Percentiles rank a stretch among this genome's conserved stretches.
Evolutionary conservation across 2,888 invertebrate genomes (phyloP).

Genomic region (Ephialtes manifestator): DNA sequence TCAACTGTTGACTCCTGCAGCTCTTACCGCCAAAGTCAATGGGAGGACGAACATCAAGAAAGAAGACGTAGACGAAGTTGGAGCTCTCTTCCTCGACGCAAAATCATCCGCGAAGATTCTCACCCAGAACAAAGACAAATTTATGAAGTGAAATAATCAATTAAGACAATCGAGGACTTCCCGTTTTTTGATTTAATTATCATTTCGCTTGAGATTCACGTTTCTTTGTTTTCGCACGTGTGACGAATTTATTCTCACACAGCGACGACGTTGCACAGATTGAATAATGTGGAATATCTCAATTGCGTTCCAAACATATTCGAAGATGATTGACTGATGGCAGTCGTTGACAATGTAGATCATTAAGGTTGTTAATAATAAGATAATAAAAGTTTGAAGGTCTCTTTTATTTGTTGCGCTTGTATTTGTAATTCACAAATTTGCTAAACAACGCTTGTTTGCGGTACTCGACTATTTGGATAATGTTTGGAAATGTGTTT

Average conservation of each 20-base stretch:
- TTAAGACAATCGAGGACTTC: constrained; percentile 7
- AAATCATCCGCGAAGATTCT: constrained; percentile 98
- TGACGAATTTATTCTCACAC: constrained; percentile 14
- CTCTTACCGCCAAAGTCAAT: constrained; percentile 95
- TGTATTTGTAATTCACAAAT: not conserved
- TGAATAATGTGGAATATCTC: constrained; percentile 6
- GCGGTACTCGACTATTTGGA: not conserved
- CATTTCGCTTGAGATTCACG: not conserved
- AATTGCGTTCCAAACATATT: constrained; percentile 31
- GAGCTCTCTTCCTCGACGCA: constrained; percentile 96
- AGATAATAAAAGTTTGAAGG: constrained; percentile 25
- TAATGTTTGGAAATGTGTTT: not conserved
- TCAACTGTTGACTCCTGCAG: constrained; percentile 97
- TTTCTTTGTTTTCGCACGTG: constrained; percentile 32
- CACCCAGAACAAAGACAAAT: constrained; percentile 95
- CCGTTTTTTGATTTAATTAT: not conserved
- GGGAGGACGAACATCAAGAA: constrained; percentile 92
- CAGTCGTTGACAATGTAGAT: constrained; percentile 26
- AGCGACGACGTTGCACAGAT: not conserved
- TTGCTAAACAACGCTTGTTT: not conserved
- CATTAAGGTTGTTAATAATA: constrained; percentile 59
- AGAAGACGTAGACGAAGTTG: constrained; percentile 94
- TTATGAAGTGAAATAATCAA: constrained; percentile 90
- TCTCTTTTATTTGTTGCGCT: constrained; percentile 35
- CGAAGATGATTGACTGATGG: not conserved